Evolutionary conservation across 2,113 vertebrate species (phyloP).

Genomic region (Anoplopoma fimbria): DNA sequence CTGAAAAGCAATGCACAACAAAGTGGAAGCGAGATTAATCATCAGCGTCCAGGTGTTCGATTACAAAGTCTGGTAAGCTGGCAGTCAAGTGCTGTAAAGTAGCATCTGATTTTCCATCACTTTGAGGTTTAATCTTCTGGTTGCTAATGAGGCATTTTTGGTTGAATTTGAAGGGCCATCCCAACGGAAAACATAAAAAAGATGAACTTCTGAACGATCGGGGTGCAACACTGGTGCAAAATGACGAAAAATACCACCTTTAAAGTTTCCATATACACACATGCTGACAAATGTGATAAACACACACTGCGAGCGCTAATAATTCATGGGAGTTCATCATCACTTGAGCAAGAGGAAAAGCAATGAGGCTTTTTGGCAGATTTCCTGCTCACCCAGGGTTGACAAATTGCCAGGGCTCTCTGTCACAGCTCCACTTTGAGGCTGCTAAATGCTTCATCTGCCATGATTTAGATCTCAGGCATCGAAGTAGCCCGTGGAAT

Average conservation of each 20-base stretch:
- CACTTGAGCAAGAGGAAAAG: slow-evolving; percentile 74
- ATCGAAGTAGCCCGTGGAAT: slow-evolving; percentile 66
- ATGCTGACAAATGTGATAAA: slow-evolving; percentile 74
- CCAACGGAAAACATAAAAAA: slow-evolving; percentile 63
- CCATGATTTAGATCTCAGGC: slow-evolving; percentile 77
- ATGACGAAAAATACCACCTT: slow-evolving; percentile 36
- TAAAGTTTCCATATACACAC: slow-evolving; percentile 70
- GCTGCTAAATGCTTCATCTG: slow-evolving; percentile 78
- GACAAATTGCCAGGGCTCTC: slow-evolving; percentile 80
- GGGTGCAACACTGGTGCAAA: slow-evolving; percentile 45
- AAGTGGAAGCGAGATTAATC: slow-evolving; percentile 41
- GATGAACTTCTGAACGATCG: slow-evolving; percentile 51
- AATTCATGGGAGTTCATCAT: slow-evolving; percentile 82
- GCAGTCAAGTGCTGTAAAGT: slow-evolving; percentile 42
- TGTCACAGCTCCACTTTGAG: slow-evolving; percentile 79
- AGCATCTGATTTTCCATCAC: slow-evolving; percentile 63
- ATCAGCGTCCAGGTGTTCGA: slow-evolving; percentile 14
- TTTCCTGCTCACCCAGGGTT: slow-evolving; percentile 78
- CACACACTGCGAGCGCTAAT: slow-evolving; percentile 66
- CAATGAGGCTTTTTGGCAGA: slow-evolving; percentile 80
- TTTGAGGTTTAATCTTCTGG: slow-evolving; percentile 70
- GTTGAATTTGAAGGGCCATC: slow-evolving; percentile 57
- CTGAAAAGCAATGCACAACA: slow-evolving; percentile 31
- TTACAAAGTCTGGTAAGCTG: slow-evolving; percentile 45
- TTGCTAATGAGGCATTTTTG: slow-evolving; percentile 70